phyloP scores from a whole-genome alignment of 2,888 invertebrate species.

The Cheilosia vernalis region DNA sequence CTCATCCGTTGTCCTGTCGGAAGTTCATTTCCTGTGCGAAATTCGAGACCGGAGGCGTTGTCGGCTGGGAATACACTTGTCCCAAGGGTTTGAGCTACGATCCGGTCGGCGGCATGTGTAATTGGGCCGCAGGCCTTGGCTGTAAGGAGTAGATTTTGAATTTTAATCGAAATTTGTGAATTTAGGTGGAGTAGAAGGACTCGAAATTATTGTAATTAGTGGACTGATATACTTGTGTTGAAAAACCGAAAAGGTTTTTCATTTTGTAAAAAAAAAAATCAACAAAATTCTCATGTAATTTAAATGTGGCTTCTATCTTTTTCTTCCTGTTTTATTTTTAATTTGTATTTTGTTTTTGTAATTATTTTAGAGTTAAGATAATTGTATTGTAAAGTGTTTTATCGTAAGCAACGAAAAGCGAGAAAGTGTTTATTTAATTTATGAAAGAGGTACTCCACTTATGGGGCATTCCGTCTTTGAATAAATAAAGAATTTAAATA shows the following conservation, averaged over 20 bases:
- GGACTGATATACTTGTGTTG: slow-evolving; percentile 65
- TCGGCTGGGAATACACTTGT: slow-evolving; percentile 95
- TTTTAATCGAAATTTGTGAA: slow-evolving; percentile 55
- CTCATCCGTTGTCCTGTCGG: slow-evolving; percentile 94
- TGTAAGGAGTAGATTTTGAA: slow-evolving; percentile 86
- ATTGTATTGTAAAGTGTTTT: slow-evolving; percentile 48
- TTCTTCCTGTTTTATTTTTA: neutral
- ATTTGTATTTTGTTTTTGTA: slow-evolving; percentile 46
- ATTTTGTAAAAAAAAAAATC: slow-evolving; percentile 48
- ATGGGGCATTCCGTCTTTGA: slow-evolving; percentile 21
- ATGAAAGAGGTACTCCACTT: slow-evolving; percentile 7
- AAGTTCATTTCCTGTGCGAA: slow-evolving; percentile 96
- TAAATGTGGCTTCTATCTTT: slow-evolving; percentile 28
- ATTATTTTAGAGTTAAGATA: slow-evolving; percentile 50
- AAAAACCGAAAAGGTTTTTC: slow-evolving; percentile 26
- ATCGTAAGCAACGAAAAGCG: slow-evolving; percentile 33
- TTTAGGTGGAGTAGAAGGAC: slow-evolving; percentile 17
- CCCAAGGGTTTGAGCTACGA: slow-evolving; percentile 94
- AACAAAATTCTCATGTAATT: slow-evolving; percentile 32
- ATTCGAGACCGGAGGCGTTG: slow-evolving; percentile 90
- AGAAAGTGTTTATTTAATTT: slow-evolving; percentile 24
- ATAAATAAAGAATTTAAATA: neutral
- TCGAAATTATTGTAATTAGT: slow-evolving; percentile 67
- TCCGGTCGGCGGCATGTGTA: slow-evolving; percentile 95
- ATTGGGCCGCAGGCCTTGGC: slow-evolving; percentile 93